Percentiles rank a stretch among this genome's conserved stretches.
Evolutionary conservation across 92 coral and sea anemone species (phyloP).

Genomic region (Palythoa grandis): DNA sequence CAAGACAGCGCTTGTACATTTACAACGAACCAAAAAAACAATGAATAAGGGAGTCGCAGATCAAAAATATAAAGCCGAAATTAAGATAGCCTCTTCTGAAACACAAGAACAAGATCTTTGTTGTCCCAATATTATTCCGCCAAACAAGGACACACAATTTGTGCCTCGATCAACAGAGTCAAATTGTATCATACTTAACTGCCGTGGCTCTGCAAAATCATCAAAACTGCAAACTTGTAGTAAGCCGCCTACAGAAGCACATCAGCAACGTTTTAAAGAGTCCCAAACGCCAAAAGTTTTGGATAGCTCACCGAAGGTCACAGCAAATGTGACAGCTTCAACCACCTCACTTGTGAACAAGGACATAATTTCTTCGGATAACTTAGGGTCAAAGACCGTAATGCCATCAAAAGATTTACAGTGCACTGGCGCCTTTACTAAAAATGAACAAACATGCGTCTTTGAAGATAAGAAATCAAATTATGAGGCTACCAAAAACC

Average conservation of each 20-base stretch:
- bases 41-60: neutral
- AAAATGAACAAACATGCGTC: neutral
- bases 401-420: neutral
- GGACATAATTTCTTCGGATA: neutral
- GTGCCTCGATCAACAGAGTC: neutral
- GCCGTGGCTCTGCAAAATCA: neutral
- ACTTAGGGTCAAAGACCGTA: neutral
- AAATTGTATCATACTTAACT: neutral
- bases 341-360: neutral
- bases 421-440: neutral
- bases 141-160: neutral
- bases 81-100: neutral
- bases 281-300: neutral
- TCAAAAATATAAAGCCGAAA: neutral
- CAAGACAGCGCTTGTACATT: neutral
- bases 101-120: neutral
- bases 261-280: neutral
- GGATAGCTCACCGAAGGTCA: neutral
- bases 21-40: neutral
- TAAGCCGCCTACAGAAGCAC: neutral
- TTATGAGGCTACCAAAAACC: neutral
- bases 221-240: neutral
- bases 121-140: neutral
- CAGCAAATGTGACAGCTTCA: neutral
- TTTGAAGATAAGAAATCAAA: neutral